Conservation (phyloP, 2,113 vertebrate species). For the Malurus melanocephalus region DNA sequence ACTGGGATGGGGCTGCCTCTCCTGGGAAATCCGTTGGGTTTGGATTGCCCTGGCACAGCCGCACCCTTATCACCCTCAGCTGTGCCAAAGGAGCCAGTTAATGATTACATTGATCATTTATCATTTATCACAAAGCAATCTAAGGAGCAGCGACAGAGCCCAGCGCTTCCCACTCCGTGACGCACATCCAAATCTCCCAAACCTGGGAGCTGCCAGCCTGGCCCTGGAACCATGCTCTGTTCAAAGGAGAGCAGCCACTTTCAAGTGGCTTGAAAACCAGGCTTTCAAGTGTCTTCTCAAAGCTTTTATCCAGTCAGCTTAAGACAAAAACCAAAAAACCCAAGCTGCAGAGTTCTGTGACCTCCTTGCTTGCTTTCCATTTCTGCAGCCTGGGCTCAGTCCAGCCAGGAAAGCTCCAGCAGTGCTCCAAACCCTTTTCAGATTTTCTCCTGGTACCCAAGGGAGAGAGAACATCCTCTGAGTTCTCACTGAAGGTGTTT, state of each 20-base stretch:
- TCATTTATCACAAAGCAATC: slow-evolving; percentile 22
- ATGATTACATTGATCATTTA: slow-evolving; percentile 24
- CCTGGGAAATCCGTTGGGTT: background rate
- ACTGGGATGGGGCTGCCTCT: background rate
- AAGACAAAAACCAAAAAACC: background rate
- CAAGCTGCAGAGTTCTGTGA: background rate
- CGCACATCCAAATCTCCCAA: background rate
- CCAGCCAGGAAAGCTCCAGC: background rate
- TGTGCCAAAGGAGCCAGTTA: background rate
- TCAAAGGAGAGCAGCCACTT: background rate
- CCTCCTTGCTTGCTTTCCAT: background rate
- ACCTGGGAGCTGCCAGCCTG: slow-evolving; percentile 11
- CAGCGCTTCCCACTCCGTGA: background rate
- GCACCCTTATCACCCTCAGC: background rate
- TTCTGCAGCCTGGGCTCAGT: background rate
- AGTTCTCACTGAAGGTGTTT: background rate
- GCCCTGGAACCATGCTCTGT: background rate
- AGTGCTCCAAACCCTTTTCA: background rate
- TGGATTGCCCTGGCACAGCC: background rate
- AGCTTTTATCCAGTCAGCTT: background rate
- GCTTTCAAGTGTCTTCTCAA: background rate
- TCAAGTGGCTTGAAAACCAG: no score
- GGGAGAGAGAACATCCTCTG: rapidly evolving
- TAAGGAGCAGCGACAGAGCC: background rate
- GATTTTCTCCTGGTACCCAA: rapidly evolving